Percentiles rank a stretch among this genome's conserved stretches.
phyloP scores from a whole-genome alignment of 1,140 invertebrate species.

The Andricus grossulariae region DNA sequence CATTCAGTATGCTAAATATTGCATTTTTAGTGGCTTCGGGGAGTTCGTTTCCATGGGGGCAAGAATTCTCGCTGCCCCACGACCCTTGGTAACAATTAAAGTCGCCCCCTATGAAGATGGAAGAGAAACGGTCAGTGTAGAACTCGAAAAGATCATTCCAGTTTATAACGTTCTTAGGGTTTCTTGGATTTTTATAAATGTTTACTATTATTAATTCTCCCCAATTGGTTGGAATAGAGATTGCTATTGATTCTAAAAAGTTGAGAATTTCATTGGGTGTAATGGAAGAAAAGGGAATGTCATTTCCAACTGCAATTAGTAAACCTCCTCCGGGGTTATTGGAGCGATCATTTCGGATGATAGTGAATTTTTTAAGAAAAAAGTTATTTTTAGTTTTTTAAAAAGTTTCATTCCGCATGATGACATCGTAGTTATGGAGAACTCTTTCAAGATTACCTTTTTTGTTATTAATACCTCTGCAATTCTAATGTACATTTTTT shows the following conservation, averaged over 20 bases:
- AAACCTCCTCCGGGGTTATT: conserved; percentile 34
- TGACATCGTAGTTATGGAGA: too few species aligned
- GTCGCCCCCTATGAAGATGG: too few species aligned
- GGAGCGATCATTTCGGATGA: conserved; percentile 38
- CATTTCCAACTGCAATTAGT: conserved; percentile 33
- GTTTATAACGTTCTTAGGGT: too few species aligned
- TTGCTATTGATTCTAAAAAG: neutral
- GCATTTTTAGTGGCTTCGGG: too few species aligned
- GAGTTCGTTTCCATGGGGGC: too few species aligned
- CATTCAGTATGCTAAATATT: too few species aligned
- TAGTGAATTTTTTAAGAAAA: conserved; percentile 40
- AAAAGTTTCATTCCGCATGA: too few species aligned
- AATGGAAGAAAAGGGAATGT: conserved; percentile 6
- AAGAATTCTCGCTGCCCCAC: too few species aligned
- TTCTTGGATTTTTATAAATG: neutral
- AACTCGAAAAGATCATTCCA: conserved; percentile 18
- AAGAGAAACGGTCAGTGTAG: neutral
- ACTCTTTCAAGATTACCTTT: too few species aligned
- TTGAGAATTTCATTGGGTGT: neutral
- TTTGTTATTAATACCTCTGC: too few species aligned
- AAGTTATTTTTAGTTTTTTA: too few species aligned
- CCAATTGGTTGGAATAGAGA: neutral
- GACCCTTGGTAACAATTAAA: conserved; percentile 41
- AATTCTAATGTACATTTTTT: too few species aligned
- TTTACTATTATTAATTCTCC: neutral